Evolutionary conservation across 2,888 invertebrate species (phyloP), one percentile per base, ranked within the genome.

Genomic region (Incurvaria masculella): DNA sequence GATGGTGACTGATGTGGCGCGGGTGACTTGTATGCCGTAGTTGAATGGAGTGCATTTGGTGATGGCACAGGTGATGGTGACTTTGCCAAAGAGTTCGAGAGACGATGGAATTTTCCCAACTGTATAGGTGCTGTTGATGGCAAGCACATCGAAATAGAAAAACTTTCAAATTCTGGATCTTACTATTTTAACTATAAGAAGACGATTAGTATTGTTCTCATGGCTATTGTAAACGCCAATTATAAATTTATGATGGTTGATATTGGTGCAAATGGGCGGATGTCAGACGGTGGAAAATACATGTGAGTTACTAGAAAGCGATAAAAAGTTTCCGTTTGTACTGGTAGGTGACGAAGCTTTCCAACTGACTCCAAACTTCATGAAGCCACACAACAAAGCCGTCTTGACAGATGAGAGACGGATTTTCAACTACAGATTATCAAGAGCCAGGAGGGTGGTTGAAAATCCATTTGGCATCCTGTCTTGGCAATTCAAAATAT

Each of bases 201-300:
- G 27, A 48, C 46, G 42, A 50, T 27, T 23, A 55, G 53, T 46
- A 49, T 51, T 45, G 51, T 51, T 14, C 49, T 55, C 23, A 48
- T 55, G 49, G 53, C 43, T 26, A 48, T 53, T 44, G 49, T 40
- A 39, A 50, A 52, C 42, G 52, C 52, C 33, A 51, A 52, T 41
- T 51, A 51, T 48, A 21, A 55, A 50, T 52, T 55, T 39, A 42
- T 44, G n/a, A 46, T 46, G 33, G 48, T 49, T 48, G 48, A 51
- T 49, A 42, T 51, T 43, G 51, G 49, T 40, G 42, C 51, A 39
- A 49, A 53, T 51, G 49, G 48, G 14, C 21, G 48, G 20, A 26
- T 27, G 27, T 23, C 42, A 21, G 48, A 42, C 44, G 26, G 42
- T 20, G 48, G 47, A 44, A 39, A 21, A 39, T 27, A n/a, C 45